Evolutionary conservation across 2,113 vertebrate genomes (phyloP), one percentile per base, ranked within the genome.

Genomic region (Pseudorasbora parva): DNA sequence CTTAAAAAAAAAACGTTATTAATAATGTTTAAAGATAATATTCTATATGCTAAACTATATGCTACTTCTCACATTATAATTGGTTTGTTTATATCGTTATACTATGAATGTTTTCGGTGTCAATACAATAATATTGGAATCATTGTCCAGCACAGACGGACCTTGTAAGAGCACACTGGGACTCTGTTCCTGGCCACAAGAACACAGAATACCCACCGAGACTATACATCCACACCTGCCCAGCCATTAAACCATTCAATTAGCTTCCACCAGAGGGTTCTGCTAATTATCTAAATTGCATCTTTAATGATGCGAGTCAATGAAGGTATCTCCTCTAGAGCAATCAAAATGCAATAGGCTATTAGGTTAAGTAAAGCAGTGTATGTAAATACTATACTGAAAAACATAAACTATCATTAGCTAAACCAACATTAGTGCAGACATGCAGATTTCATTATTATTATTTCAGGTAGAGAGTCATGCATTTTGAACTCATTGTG

Each of bases 251-350:
- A 15, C 66, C 82, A 68, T 87, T 78, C 83, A 87, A 85, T 87
- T 87, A 87, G 25, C 74, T 85, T 87, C 74, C 79, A 73, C 86
- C 83, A 87, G 64, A 78, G 79, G 83, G 86, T 78, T 57, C 83
- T 87, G 19, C 33, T 78, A 84, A 82, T 78, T 76, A 84, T 81
- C 49, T 64, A 49, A 82, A 87, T 87, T 85, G 78, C 80, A 82
- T 62, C n/a, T 21, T 79, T 68, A 82, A 85, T 82, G 79, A 66
- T 19, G 37, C 60, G 79, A 75, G 80, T 57, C 79, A 60, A 51
- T 11, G 8, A 60, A 23, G n/a, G 23, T 27, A 78, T 41, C 2
- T 60, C 56, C 5, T 59, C 75, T 41, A 43, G 49, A 23, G 75
- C 37, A 25, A 45, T 76, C 74, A 41, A 57, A 76, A 57, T 57